Evolutionary conservation across 2,797 vertebrate genomes (phyloP).

Genomic region (Schizopygopsis malacanthus): DNA sequence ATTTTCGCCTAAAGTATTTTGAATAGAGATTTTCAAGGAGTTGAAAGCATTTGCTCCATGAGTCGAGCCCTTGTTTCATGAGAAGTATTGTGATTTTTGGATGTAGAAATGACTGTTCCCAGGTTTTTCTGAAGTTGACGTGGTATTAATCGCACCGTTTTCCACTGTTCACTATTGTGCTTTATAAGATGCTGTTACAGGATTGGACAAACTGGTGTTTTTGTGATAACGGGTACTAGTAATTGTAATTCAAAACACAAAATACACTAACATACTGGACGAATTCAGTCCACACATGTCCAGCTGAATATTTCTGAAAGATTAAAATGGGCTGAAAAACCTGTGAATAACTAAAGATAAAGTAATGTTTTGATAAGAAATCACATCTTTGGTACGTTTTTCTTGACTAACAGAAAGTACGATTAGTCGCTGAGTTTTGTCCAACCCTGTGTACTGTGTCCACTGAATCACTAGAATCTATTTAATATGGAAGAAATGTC

Average conservation of each 20-base stretch:
- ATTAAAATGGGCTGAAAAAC: neutral
- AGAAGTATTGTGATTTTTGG: neutral
- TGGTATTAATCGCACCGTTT: neutral
- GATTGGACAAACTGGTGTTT: conserved; percentile 44
- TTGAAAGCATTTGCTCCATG: neutral
- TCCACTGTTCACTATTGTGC: conserved; percentile 12
- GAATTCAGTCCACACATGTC: neutral
- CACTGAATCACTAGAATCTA: neutral
- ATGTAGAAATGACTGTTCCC: conserved; percentile 6
- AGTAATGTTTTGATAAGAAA: neutral
- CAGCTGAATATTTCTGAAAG: neutral
- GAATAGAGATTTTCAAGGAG: no score
- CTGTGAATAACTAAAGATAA: neutral
- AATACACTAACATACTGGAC: neutral
- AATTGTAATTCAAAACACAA: neutral
- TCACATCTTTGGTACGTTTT: neutral
- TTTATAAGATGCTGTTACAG: conserved; percentile 25
- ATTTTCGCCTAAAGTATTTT: neutral
- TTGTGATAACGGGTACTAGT: neutral
- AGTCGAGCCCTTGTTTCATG: neutral
- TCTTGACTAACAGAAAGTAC: neutral
- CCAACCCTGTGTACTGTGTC: conserved; percentile 28
- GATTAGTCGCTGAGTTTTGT: conserved; percentile 10
- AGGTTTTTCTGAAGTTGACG: conserved; percentile 6
- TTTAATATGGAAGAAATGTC: neutral